Evolutionary conservation across 2,888 invertebrate species (phyloP).

Genomic region (Chymomyza fuscimana): DNA sequence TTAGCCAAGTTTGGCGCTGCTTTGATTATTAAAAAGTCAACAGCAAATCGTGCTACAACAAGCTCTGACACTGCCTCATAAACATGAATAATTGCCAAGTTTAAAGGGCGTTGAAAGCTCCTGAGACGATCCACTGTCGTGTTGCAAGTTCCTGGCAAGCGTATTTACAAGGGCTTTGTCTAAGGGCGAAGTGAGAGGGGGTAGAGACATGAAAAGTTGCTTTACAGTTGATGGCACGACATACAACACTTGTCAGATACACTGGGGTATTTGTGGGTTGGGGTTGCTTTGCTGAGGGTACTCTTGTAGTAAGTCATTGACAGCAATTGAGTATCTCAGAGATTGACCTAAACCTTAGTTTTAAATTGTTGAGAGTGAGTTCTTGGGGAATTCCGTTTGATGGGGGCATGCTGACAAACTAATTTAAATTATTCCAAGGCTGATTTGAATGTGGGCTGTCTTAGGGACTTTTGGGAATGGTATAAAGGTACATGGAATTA

Average conservation of each 20-base stretch:
- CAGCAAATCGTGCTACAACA: not conserved
- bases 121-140: slow-evolving; percentile 34
- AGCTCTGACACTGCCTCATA: slow-evolving; percentile 56
- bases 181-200: not conserved
- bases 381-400: not conserved
- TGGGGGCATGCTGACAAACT: not conserved
- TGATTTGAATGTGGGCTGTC: not conserved
- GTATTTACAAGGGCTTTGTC: slow-evolving; percentile 6
- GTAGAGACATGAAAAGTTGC: slow-evolving; percentile 65
- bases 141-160: not conserved
- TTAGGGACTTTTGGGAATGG: no score
- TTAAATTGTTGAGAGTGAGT: not conserved
- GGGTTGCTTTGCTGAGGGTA: not conserved
- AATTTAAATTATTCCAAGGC: not conserved
- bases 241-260: slow-evolving; percentile 59
- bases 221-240: slow-evolving; percentile 63
- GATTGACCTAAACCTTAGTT: not conserved
- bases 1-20: not conserved
- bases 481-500: no score
- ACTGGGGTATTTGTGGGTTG: not conserved
- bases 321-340: not conserved
- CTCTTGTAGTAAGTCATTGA: not conserved
- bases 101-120: slow-evolving; percentile 65
- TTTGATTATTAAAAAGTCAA: not conserved
- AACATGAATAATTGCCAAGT: slow-evolving; percentile 72